A percentile compares a stretch with the other conserved stretches of the same genome.
Conservation (phyloP, 1,140 invertebrate species). For the Drosophila melanica region DNA sequence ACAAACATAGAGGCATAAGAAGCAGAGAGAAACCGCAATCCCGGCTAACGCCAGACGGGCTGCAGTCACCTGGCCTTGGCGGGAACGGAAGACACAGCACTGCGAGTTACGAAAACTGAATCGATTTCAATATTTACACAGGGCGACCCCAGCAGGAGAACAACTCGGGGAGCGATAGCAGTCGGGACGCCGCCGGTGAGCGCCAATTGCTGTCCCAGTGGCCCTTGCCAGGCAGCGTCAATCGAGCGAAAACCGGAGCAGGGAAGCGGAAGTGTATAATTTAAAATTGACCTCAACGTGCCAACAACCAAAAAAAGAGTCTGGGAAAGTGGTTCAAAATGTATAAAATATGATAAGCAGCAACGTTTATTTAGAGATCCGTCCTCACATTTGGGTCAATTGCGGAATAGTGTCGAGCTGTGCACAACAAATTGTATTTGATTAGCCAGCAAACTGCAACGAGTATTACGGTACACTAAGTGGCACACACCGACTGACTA, state of each 20-base stretch:
- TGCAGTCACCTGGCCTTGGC: conserved; percentile 52
- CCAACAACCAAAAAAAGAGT: conserved; percentile 38
- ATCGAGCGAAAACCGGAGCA: conserved; percentile 72
- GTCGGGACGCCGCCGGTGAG: conserved; percentile 19
- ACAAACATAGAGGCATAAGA: conserved; percentile 79
- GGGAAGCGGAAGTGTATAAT: conserved; percentile 79
- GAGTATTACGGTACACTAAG: background rate
- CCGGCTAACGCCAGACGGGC: conserved; percentile 26
- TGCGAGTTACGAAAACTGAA: conserved; percentile 71
- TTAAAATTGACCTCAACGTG: conserved; percentile 76
- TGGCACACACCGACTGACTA: background rate
- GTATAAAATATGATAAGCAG: conserved; percentile 71
- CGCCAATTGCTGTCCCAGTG: background rate
- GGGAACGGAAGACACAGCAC: conserved; percentile 1
- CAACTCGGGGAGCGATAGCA: conserved; percentile 5
- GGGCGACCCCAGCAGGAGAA: conserved; percentile 10
- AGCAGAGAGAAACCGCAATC: conserved; percentile 65
- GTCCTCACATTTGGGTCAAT: conserved; percentile 21
- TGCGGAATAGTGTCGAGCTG: too few species aligned
- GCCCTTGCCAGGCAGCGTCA: conserved; percentile 48
- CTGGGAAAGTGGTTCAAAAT: conserved; percentile 35
- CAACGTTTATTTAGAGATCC: conserved; percentile 42
- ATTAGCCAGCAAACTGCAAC: conserved; percentile 22
- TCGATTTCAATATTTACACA: conserved; percentile 82
- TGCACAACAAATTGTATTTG: conserved; percentile 36